Evolutionary conservation across 1,140 invertebrate species (phyloP).

Genomic region (Eurosta solidaginis): DNA sequence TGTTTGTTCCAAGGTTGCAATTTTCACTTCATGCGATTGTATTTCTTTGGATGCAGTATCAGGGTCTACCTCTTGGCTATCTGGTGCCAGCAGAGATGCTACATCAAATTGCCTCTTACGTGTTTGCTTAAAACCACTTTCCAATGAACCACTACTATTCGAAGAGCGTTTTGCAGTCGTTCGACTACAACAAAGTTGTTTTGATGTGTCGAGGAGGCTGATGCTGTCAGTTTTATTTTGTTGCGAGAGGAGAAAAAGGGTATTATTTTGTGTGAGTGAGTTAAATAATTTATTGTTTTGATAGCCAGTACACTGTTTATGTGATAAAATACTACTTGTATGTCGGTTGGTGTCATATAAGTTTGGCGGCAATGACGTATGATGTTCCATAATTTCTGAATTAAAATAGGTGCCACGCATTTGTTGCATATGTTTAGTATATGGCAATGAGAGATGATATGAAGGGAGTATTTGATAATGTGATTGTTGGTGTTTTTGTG

Average conservation of each 20-base stretch:
- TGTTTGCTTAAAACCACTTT: constrained; percentile 58
- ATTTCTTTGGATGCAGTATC: neutral
- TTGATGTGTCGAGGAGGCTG: neutral
- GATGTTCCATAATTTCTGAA: neutral
- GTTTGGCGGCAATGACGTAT: neutral
- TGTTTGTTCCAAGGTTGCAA: neutral
- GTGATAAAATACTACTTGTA: neutral
- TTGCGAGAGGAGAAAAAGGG: neutral
- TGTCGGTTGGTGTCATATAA: neutral
- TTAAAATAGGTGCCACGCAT: neutral
- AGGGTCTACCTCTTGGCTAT: constrained; percentile 47
- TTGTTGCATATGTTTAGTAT: neutral
- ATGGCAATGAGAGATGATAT: neutral
- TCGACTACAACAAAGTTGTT: neutral
- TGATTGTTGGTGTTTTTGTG: neutral
- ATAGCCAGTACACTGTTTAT: neutral
- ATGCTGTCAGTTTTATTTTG: neutral
- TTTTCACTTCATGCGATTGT: neutral
- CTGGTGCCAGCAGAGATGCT: constrained; percentile 88
- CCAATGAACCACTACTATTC: constrained; percentile 43
- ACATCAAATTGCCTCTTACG: constrained; percentile 92
- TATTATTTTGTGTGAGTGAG: neutral
- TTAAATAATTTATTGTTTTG: neutral
- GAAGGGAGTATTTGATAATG: neutral
- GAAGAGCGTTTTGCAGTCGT: neutral